phyloP scores from a whole-genome alignment of 2,797 vertebrate species.

The Varecia variegata region DNA sequence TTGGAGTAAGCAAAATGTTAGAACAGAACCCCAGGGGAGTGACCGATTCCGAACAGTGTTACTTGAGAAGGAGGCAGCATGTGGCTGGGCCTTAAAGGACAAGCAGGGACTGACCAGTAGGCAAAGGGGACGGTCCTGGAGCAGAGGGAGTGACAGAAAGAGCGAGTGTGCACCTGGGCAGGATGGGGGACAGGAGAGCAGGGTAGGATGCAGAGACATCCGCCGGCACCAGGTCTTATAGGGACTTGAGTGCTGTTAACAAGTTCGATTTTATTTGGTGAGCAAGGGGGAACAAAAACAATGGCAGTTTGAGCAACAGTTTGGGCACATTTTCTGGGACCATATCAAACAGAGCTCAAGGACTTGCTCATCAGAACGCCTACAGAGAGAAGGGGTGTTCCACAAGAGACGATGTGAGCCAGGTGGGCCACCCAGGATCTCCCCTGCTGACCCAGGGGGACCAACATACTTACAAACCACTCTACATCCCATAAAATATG shows the following conservation, averaged over 20 bases:
- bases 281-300: neutral
- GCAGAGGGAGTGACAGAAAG: neutral
- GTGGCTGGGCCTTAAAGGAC: neutral
- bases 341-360: neutral
- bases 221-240: rapidly evolving
- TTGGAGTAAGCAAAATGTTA: neutral
- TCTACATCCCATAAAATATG: neutral
- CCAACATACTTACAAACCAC: neutral
- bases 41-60: neutral
- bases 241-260: neutral
- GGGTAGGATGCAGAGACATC: neutral
- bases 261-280: neutral
- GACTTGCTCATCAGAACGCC: neutral
- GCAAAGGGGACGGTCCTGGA: neutral
- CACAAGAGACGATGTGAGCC: neutral
- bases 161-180: rapidly evolving
- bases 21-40: neutral
- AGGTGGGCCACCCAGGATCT: neutral
- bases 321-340: neutral
- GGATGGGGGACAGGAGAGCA: rapidly evolving
- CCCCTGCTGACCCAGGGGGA: too few species aligned
- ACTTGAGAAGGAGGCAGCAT: neutral
- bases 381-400: neutral
- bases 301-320: neutral
- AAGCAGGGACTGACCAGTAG: neutral